Conservation (phyloP, 92 coral and sea anemone genomes). For the Anthopleura xanthogrammica region DNA sequence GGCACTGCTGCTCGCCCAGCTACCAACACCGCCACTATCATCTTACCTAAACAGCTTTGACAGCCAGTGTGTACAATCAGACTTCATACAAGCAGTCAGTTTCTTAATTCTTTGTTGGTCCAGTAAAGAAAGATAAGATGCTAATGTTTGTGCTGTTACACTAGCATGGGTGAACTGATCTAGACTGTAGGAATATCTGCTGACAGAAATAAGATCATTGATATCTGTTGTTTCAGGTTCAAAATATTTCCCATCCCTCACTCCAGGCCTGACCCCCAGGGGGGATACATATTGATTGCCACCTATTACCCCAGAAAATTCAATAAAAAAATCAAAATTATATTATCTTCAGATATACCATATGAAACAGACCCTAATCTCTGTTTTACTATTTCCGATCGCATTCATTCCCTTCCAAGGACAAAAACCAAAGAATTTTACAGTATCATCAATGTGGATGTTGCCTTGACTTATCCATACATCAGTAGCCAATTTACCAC, state of each 20-base stretch:
- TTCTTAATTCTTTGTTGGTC: constrained; percentile 80
- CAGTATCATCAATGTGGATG: too few relatives aligned
- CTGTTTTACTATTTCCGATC: too few relatives aligned
- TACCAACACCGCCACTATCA: too few relatives aligned
- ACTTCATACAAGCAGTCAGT: constrained; percentile 77
- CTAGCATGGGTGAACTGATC: constrained; percentile 73
- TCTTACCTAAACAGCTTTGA: constrained; percentile 84
- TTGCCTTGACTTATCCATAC: too few relatives aligned
- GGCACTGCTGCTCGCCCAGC: too few relatives aligned
- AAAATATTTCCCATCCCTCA: too few relatives aligned
- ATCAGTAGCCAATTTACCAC: too few relatives aligned
- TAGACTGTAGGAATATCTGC: constrained; percentile 69
- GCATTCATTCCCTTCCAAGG: too few relatives aligned
- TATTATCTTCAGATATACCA: too few relatives aligned
- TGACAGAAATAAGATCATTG: constrained; percentile 8
- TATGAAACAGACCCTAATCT: too few relatives aligned
- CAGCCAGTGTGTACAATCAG: constrained; percentile 93
- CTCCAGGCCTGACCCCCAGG: background rate
- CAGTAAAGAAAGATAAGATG: constrained; percentile 76
- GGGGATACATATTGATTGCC: background rate
- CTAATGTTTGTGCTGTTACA: constrained; percentile 68
- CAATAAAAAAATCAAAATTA: too few relatives aligned
- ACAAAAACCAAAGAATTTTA: too few relatives aligned
- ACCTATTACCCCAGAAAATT: background rate
- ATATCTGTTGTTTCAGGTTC: background rate